These are phyloP conservation scores for Zygogramma bicolorata DNA, from an alignment of 2,888 invertebrate species.

Conservation along the genomic window DNA sequence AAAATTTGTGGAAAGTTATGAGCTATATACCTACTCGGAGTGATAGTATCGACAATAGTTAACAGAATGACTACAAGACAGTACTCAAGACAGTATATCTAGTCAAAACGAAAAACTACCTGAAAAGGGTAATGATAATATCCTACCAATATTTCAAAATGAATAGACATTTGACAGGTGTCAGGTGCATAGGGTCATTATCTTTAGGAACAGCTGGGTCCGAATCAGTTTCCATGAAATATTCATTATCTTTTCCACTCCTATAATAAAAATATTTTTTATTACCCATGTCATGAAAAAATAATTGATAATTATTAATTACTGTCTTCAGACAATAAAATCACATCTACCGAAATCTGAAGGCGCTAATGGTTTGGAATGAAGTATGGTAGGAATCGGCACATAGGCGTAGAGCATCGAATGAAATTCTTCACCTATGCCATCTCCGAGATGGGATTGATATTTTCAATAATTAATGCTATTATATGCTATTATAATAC, in stretches of 20 bases:
- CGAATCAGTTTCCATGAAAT: neutral
- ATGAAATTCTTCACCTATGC: neutral
- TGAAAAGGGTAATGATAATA: too few relatives aligned
- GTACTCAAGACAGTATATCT: too few relatives aligned
- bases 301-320: conserved; percentile 17
- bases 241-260: conserved; percentile 12
- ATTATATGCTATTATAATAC: too few relatives aligned
- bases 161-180: neutral
- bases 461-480: too few relatives aligned
- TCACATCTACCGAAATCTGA: conserved; percentile 2
- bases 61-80: too few relatives aligned
- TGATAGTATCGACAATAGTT: too few relatives aligned
- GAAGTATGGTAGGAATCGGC: neutral
- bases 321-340: neutral
- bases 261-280: conserved; percentile 18
- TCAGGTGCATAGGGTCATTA: neutral
- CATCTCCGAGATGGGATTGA: too few relatives aligned
- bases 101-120: too few relatives aligned
- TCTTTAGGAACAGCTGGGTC: neutral
- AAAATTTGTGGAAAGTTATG: too few relatives aligned
- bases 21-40: too few relatives aligned
- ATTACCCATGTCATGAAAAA: conserved; percentile 10
- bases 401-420: neutral
- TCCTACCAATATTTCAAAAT: too few relatives aligned
- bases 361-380: neutral